A percentile compares a stretch with the other conserved stretches of the same genome.
Conservation (phyloP, 2,113 vertebrate species). For the Rhegmatorhina hoffmannsi region DNA sequence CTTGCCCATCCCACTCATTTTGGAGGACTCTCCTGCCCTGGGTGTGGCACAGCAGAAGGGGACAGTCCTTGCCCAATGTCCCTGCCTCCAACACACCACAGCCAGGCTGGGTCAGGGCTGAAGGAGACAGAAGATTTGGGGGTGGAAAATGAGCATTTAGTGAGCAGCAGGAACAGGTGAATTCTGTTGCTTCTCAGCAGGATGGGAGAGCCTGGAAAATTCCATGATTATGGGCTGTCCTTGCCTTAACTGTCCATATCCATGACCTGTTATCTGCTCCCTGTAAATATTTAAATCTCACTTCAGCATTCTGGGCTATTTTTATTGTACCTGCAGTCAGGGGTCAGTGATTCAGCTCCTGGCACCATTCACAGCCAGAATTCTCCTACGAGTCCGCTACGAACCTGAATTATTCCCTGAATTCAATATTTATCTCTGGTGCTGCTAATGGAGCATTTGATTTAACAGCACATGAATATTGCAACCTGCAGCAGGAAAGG, state of each 20-base stretch:
- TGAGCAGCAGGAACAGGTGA: neutral
- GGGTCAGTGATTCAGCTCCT: neutral
- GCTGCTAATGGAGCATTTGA: conserved; percentile 49
- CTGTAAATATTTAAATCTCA: neutral
- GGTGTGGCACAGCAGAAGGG: neutral
- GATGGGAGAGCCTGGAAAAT: neutral
- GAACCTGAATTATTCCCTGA: conserved; percentile 53
- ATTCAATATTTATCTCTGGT: conserved; percentile 59
- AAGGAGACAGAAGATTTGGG: neutral
- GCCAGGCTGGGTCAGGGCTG: neutral
- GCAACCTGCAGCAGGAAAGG: neutral
- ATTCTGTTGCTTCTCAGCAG: neutral
- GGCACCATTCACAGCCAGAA: neutral
- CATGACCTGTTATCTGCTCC: neutral
- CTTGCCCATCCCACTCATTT: neutral
- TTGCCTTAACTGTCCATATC: neutral
- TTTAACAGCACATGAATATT: conserved; percentile 48
- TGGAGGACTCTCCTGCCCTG: neutral
- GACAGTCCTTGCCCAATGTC: fast-evolving
- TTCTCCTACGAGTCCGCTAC: conserved; percentile 18
- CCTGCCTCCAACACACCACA: neutral
- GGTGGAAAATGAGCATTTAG: neutral
- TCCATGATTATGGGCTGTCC: neutral
- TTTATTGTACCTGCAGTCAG: neutral
- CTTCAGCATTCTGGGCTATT: neutral